Evolutionary conservation across 1,140 invertebrate genomes (phyloP).

Genomic region (Zaprionus kolodkinae): DNA sequence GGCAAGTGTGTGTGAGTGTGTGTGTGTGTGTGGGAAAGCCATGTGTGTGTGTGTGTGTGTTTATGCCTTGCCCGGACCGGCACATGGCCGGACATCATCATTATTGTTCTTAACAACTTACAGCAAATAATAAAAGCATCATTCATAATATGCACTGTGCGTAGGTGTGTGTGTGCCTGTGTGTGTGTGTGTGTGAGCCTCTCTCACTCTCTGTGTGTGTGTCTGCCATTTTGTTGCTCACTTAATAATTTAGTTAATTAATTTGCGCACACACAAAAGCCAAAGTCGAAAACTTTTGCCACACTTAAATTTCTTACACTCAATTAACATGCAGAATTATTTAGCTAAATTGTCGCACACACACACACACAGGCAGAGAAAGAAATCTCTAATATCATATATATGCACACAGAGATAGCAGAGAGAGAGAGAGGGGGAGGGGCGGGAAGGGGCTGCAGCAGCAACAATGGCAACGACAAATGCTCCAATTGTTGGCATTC

Average conservation of each 20-base stretch:
- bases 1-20: neutral
- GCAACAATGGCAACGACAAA: conserved; percentile 58
- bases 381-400: conserved; percentile 39
- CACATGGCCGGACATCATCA: conserved; percentile 76
- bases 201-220: conserved; percentile 8
- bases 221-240: conserved; percentile 43
- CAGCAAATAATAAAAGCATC: conserved; percentile 78
- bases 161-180: conserved; percentile 6
- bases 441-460: neutral
- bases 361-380: conserved; percentile 18
- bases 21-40: conserved; percentile 7
- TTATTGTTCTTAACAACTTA: conserved; percentile 71
- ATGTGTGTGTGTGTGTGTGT: conserved; percentile 7
- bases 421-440: neutral
- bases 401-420: conserved; percentile 36
- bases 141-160: conserved; percentile 67
- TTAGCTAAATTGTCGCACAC: conserved; percentile 70
- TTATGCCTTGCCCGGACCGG: conserved; percentile 27
- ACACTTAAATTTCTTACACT: conserved; percentile 70
- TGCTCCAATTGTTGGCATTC: conserved; percentile 78
- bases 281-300: conserved; percentile 58
- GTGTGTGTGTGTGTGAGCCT: conserved; percentile 3
- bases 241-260: conserved; percentile 81
- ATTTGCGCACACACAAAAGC: conserved; percentile 65
- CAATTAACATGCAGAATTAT: conserved; percentile 81